Conservation (phyloP, 2,888 invertebrate species). For the Andrena bucephala region DNA sequence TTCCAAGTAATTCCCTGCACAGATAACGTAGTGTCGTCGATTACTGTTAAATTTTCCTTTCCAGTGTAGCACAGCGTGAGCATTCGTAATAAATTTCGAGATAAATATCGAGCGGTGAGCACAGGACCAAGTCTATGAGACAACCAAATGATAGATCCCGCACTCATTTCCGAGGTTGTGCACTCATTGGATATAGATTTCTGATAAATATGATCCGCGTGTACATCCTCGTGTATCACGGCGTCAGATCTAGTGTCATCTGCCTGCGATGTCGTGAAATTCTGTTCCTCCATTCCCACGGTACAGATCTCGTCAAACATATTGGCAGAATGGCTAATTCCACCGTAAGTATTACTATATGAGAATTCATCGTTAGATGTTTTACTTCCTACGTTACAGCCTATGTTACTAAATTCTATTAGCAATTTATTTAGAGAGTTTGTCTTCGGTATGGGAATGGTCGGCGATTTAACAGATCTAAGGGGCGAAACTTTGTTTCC, state of each 20-base stretch:
- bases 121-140: slow-evolving; percentile 97
- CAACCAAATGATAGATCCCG: slow-evolving; percentile 95
- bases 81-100: slow-evolving; percentile 96
- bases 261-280: slow-evolving; percentile 6
- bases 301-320: slow-evolving; percentile 45
- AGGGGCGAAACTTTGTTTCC: slow-evolving; percentile 76
- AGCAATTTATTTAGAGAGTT: slow-evolving; percentile 86
- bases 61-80: slow-evolving; percentile 96
- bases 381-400: slow-evolving; percentile 88
- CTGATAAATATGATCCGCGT: slow-evolving; percentile 60
- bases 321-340: slow-evolving; percentile 49
- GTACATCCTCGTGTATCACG: slow-evolving; percentile 39
- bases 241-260: slow-evolving; percentile 33
- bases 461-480: slow-evolving; percentile 87
- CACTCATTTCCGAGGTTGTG: slow-evolving; percentile 94
- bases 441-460: slow-evolving; percentile 89
- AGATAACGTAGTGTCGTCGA: slow-evolving; percentile 84
- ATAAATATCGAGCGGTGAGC: slow-evolving; percentile 95
- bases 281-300: slow-evolving; percentile 59
- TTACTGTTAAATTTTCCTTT: slow-evolving; percentile 89
- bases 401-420: slow-evolving; percentile 87
- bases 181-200: slow-evolving; percentile 76
- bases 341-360: slow-evolving; percentile 41
- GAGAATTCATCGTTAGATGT: slow-evolving; percentile 83
- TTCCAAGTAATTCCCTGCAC: slow-evolving; percentile 88